Evolutionary conservation across 2,888 invertebrate genomes (phyloP), one percentile per base, ranked within the genome.

Genomic region (Drosophila subquinaria): DNA sequence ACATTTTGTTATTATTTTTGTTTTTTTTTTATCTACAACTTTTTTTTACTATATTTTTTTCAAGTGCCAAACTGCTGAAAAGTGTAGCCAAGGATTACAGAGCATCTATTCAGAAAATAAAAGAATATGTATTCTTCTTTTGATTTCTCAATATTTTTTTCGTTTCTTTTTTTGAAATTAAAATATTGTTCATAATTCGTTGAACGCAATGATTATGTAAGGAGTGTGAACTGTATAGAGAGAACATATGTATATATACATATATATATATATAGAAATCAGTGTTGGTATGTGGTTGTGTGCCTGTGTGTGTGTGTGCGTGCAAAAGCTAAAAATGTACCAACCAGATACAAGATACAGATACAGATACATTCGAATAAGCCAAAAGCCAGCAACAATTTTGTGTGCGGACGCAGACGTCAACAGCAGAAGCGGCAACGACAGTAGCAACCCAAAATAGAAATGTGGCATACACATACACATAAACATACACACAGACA

Each of bases 141-240:
- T 53, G n/a, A 4, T 33, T 17, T 10, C 4, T 8, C 36, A 17
- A 56, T 51, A 48, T 17, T 53, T 68, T 17, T 56, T 53, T 48
- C 53, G 63, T 55, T 47, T 33, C 38, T 55, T 40, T 42, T 53
- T 63, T 43, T 42, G 57, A 47, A 42, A 59, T 38, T 51, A 27
- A 40, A 13, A 20, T 42, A 33, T 33, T 17, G 35, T 35, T 70
- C 60, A 61, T 60, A 64, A 59, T 57, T 52, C 27, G 50, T 52
- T 57, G 17, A 57, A 35, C 61, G 61, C 72, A 66, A 55, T 23
- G 69, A 61, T 88, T 88, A 85, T 73, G 82, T 76, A 88, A 83
- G 82, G 63, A 73, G 67, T 71, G 51, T 73, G 72, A 59, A 72
- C 43, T 15, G 48, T 38, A 38, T 57, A 47, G 43, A 33, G 38